Conservation (phyloP, 2,797 vertebrate species). For the Psittacula echo region DNA sequence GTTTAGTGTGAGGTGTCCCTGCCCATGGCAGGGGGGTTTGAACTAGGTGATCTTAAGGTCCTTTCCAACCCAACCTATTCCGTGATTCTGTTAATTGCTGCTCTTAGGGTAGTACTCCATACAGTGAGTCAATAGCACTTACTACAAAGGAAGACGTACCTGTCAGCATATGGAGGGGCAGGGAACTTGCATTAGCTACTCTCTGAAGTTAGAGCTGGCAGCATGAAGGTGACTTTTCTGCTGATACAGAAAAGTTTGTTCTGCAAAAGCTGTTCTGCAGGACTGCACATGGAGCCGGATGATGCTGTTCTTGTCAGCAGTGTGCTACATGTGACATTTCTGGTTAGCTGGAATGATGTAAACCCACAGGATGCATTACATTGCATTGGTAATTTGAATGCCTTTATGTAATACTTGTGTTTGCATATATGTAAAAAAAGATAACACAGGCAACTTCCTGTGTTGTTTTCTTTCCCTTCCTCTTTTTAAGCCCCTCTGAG, state of each 20-base stretch:
- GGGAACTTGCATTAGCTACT: background rate
- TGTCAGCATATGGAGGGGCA: background rate
- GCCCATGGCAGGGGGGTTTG: background rate
- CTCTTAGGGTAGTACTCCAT: background rate
- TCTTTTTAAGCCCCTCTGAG: background rate
- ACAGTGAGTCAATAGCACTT: background rate
- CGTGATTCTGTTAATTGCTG: background rate
- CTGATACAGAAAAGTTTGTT: background rate
- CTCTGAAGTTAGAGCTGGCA: background rate
- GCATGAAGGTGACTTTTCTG: background rate
- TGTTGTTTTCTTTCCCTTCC: background rate
- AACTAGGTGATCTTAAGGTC: background rate
- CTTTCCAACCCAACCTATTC: background rate
- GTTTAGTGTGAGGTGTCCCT: too few relatives aligned
- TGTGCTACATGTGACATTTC: background rate
- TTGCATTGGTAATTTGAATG: background rate
- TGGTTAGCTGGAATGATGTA: background rate
- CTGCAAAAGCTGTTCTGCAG: background rate
- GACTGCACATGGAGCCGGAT: background rate
- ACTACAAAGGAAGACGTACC: background rate
- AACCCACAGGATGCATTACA: background rate
- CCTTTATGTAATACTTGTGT: background rate
- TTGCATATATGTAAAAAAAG: background rate
- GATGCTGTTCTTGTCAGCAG: background rate
- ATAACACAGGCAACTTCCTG: background rate